These are phyloP conservation scores for Pholis gunnellus DNA, from an alignment of 2,113 vertebrate genomes.

Conservation along the genomic window DNA sequence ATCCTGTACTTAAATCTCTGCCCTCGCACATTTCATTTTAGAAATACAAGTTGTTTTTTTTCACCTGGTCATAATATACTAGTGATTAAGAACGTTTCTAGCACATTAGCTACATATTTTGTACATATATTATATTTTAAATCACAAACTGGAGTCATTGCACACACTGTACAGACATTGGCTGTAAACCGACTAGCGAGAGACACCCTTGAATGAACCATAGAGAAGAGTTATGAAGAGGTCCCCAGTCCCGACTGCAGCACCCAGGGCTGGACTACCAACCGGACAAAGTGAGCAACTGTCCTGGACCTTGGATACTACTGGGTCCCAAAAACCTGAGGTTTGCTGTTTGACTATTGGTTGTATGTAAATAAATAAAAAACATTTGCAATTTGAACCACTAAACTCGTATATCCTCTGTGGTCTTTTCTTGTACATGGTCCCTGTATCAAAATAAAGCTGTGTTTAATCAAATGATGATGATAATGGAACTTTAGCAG, in stretches of 20 bases:
- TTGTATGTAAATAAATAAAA: neutral
- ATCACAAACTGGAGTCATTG: neutral
- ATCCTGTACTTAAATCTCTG: neutral
- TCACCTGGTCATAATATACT: neutral
- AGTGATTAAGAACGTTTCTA: neutral
- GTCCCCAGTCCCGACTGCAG: too few relatives aligned
- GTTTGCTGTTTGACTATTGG: neutral
- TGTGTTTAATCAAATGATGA: neutral
- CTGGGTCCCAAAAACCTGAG: neutral
- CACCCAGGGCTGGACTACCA: neutral
- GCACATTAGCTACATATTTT: neutral
- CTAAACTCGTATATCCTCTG: neutral
- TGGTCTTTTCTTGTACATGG: neutral
- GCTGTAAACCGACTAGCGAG: neutral
- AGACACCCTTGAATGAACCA: neutral
- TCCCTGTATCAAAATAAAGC: neutral
- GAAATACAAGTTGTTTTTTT: neutral
- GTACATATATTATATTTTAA: too few relatives aligned
- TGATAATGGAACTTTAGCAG: neutral
- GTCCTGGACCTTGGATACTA: neutral
- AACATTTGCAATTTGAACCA: neutral
- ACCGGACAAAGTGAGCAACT: neutral
- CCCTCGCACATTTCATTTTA: conserved; percentile 4
- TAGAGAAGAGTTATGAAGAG: neutral
- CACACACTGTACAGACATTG: neutral